Conservation (phyloP, 2,113 vertebrate genomes). For the Herpetotheres cachinnans region DNA sequence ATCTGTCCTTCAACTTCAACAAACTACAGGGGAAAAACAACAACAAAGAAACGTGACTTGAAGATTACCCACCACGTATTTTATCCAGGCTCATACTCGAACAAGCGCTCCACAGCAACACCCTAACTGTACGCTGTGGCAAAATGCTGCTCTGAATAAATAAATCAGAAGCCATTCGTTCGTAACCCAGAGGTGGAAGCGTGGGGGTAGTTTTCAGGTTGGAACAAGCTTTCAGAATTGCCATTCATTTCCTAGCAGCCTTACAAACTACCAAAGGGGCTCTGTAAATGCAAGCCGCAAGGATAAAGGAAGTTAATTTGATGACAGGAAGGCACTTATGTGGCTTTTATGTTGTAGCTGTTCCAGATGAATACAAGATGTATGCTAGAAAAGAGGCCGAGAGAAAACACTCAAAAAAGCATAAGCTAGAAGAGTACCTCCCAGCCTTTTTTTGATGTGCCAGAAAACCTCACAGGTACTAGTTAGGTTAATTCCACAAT, state of each 20-base stretch:
- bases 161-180: not conserved
- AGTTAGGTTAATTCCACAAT: not conserved
- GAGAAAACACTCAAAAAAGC: not conserved
- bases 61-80: not conserved
- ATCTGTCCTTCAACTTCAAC: conserved; percentile 99
- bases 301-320: not conserved
- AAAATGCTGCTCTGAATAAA: not conserved
- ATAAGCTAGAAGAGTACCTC: not conserved
- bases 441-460: not conserved
- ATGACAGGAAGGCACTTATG: not conserved
- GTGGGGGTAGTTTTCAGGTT: not conserved
- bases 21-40: conserved; percentile 77
- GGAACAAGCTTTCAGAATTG: not conserved
- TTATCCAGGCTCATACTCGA: not conserved
- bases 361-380: not conserved
- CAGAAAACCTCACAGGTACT: not conserved
- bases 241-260: not conserved
- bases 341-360: not conserved
- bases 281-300: not conserved
- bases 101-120: not conserved
- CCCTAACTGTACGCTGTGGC: not conserved
- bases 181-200: not conserved
- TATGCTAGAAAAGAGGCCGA: not conserved
- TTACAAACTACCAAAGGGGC: not conserved
- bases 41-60: not conserved